Evolutionary conservation across 2,888 invertebrate genomes (phyloP), one percentile per base, ranked within the genome.

Genomic region (Trachelus stipa): DNA sequence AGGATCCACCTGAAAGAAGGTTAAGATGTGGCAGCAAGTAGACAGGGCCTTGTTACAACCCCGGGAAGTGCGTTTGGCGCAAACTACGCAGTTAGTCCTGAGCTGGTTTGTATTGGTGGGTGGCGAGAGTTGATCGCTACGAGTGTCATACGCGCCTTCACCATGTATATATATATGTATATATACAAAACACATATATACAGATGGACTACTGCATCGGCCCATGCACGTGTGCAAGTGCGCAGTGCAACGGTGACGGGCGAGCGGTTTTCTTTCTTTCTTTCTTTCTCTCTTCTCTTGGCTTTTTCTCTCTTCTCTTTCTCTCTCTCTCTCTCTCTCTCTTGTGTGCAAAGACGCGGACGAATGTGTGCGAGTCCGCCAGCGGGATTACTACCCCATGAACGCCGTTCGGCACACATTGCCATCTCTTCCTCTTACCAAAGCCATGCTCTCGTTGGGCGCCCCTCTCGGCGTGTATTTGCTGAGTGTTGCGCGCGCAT

Each of bases 81-180:
- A 87, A 89, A 89, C 90, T 89, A 89, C 89, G 89, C 89, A 89
- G 89, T 89, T 90, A 88, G 87, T 84, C 83, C 86, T 85, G 86
- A 84, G 56, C 76, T 77, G 77, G 77, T 73, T 34, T 74, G 79
- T 73, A 56, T 56, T 30, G 76, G 75, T 76, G 73, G 76, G 75
- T 79, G 71, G 74, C 74, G 77, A 77, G 81, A 77, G 78, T 77
- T 76, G 80, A 68, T 73, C 81, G 82, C 79, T 30, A 80, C 79
- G 33, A 80, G 81, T 83, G 85, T 85, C 85, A 82, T 81, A 85
- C 85, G 83, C 82, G 86, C 79, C 81, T 84, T 79, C 77, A 77
- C 82, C 75, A 80, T 75, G 76, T 33, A 12, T 30, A 2, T 33
- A 69, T 34, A 15, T 23, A 15, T 15, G 1, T 9, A 9, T 1